Percentiles rank a stretch among this genome's conserved stretches.
Evolutionary conservation across 2,888 invertebrate genomes (phyloP).

Genomic region (Nomada lathburiana): DNA sequence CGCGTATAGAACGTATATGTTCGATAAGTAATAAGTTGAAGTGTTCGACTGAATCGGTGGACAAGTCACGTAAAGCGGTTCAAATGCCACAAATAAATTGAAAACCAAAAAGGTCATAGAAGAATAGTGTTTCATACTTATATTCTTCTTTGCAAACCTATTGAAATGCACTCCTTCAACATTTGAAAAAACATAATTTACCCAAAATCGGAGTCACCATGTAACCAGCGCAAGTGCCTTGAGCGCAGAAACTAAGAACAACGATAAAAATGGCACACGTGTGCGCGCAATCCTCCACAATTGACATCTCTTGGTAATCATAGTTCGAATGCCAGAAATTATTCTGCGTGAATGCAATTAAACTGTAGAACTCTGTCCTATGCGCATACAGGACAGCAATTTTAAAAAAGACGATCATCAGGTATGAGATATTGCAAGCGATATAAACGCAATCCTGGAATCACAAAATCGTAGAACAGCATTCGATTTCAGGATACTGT

Average conservation of each 20-base stretch:
- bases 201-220: constrained; percentile 64
- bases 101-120: too few relatives aligned
- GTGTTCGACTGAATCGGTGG: too few relatives aligned
- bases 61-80: background rate
- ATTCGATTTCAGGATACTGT: background rate
- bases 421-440: constrained; percentile 36
- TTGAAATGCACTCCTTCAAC: too few relatives aligned
- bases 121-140: too few relatives aligned
- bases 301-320: background rate
- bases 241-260: constrained; percentile 49
- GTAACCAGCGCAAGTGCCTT: constrained; percentile 58
- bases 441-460: constrained; percentile 43
- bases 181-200: constrained; percentile 6
- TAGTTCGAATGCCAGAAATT: constrained; percentile 65
- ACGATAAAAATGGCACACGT: constrained; percentile 29
- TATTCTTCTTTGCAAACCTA: too few relatives aligned
- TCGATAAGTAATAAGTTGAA: too few relatives aligned
- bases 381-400: constrained; percentile 31
- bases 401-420: constrained; percentile 34
- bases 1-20: too few relatives aligned
- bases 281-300: constrained; percentile 21
- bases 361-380: constrained; percentile 44
- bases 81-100: too few relatives aligned
- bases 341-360: constrained; percentile 60
- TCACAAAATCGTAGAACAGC: background rate